These are phyloP conservation scores for Lepidurus couesii DNA, from an alignment of 1,140 invertebrate species.

Conservation along the genomic window DNA sequence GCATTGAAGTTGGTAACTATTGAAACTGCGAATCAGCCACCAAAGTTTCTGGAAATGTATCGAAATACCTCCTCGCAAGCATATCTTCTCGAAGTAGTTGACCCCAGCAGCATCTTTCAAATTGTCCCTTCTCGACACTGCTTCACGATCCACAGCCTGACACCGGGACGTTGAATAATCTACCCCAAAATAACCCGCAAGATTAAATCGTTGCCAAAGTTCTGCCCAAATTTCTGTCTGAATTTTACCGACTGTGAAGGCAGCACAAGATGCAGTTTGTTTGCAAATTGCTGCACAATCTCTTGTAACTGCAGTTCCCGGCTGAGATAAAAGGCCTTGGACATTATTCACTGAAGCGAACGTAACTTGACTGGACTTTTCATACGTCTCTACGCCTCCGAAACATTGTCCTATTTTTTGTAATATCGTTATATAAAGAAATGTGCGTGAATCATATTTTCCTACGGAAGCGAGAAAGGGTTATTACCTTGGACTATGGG, in stretches of 20 bases:
- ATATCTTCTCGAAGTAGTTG: conserved; percentile 50
- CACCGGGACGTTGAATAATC: conserved; percentile 48
- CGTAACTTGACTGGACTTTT: conserved; percentile 46
- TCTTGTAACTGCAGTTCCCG: conserved; percentile 46
- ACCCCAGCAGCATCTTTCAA: conserved; percentile 42
- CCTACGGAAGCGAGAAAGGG: background rate
- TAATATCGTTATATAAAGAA: background rate
- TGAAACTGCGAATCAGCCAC: conserved; percentile 29
- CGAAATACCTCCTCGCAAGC: conserved; percentile 45
- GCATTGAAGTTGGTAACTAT: conserved; percentile 44
- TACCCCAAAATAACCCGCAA: conserved; percentile 34
- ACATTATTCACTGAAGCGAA: conserved; percentile 41
- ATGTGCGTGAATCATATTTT: background rate
- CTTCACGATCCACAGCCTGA: conserved; percentile 43
- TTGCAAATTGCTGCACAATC: conserved; percentile 49
- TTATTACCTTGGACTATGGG: background rate
- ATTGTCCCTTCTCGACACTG: conserved; percentile 42
- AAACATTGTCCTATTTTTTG: conserved; percentile 45
- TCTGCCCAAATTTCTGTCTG: background rate
- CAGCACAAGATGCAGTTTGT: conserved; percentile 45
- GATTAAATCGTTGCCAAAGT: background rate
- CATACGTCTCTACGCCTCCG: conserved; percentile 49
- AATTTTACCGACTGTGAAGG: conserved; percentile 46
- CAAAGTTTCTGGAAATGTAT: background rate
- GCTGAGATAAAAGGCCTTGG: conserved; percentile 45